Evolutionary conservation across 2,797 vertebrate species (phyloP).

Genomic region (Brachymystax lenok): DNA sequence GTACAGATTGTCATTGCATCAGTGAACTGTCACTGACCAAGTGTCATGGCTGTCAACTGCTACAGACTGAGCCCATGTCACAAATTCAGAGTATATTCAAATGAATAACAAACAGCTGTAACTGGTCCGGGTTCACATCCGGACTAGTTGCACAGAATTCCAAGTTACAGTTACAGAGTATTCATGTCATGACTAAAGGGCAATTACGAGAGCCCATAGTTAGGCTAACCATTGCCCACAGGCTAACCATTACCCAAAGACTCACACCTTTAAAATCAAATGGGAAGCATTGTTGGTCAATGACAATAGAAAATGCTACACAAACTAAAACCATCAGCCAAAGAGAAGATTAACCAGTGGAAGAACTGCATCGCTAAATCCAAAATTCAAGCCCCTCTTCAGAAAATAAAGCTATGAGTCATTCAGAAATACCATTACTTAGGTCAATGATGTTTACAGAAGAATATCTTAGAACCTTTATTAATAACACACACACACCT

Average conservation of each 20-base stretch:
- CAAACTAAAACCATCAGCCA: neutral
- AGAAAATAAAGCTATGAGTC: neutral
- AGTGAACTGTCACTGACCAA: no score
- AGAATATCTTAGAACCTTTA: neutral
- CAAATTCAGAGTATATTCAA: no score
- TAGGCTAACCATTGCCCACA: no score
- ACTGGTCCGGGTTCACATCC: no score
- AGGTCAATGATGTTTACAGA: neutral
- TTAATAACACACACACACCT: neutral
- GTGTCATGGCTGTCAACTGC: no score
- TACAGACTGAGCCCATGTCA: no score
- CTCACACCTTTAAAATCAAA: neutral
- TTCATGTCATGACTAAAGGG: no score
- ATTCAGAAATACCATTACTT: neutral
- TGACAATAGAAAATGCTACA: neutral
- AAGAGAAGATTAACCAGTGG: neutral
- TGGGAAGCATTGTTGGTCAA: neutral
- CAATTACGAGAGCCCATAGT: no score
- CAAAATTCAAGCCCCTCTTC: neutral
- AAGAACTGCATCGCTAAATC: neutral
- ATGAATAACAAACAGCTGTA: no score
- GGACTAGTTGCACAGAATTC: no score
- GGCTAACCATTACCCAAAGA: neutral
- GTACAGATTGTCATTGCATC: no score
- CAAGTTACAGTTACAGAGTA: no score